Evolutionary conservation across 2,888 invertebrate species (phyloP), one percentile per base, ranked within the genome.

Genomic region (Chelonus formosanus): DNA sequence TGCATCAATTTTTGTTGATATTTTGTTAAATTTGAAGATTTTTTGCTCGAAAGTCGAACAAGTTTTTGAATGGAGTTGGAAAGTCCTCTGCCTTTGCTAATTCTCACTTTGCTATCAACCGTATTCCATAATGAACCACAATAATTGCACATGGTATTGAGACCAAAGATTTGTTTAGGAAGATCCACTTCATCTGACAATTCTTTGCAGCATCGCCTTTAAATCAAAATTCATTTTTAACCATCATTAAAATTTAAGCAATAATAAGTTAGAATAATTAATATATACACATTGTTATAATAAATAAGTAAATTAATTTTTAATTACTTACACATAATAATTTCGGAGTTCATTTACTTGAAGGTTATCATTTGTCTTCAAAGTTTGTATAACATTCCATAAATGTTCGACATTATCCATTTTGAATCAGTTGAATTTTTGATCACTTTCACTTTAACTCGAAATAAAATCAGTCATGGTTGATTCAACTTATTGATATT

Each of bases 121-220:
- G 72, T 72, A 3, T 65, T 70, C 81, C 82, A 82, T 3, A 77
- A 67, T 1, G 76, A 73, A 44, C 80, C 80, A 59, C 82, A 82
- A 63, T 76, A 63, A 3, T 70, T 64, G 67, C 82, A 82, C 75
- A 80, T 76, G 6, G 60, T 56, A 1, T 71, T 67, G 0, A 76
- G 73, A 5, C 79, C 78, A 74, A 81, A 80, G 63, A 73, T 68
- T 64, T 76, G 68, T 36, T 75, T 74, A 5, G 79, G 77, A 60
- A 80, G 63, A 35, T 75, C 70, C 4, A 74, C 55, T 3, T 53
- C 64, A 3, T 66, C 60, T 20, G 65, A 59, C 3, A 73, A 20
- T 47, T 64, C 70, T 61, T 70, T 75, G 70, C 80, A 80, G 68
- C 73, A 73, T 60, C 73, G 60, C 55, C 79, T 80, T 35, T 50